Evolutionary conservation across 2,113 vertebrate genomes (phyloP).

Genomic region (Gymnorhina tibicen): DNA sequence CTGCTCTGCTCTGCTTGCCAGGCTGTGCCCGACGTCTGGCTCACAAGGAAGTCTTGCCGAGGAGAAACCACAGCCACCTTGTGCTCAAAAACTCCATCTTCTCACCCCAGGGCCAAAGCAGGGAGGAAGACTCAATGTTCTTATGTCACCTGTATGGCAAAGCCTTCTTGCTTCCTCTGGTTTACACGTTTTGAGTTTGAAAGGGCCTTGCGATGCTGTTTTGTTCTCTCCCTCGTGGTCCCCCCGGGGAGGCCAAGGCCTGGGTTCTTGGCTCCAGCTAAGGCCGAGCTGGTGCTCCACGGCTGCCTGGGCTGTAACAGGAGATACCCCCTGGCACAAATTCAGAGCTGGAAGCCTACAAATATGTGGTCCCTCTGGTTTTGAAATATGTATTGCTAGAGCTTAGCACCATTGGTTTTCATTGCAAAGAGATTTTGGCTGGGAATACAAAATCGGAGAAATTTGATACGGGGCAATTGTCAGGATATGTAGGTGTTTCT

Average conservation of each 20-base stretch:
- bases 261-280: background rate
- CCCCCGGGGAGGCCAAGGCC: accelerated
- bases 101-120: background rate
- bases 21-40: accelerated
- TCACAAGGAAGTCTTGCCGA: background rate
- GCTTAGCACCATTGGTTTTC: background rate
- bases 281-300: background rate
- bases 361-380: background rate
- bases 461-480: background rate
- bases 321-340: background rate
- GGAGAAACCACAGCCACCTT: background rate
- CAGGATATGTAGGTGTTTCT: background rate
- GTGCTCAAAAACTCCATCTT: background rate
- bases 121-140: background rate
- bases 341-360: background rate
- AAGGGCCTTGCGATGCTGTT: background rate
- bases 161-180: background rate
- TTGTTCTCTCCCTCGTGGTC: background rate
- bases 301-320: background rate
- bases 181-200: background rate
- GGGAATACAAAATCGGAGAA: background rate
- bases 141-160: background rate
- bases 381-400: background rate
- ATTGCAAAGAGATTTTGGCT: background rate
- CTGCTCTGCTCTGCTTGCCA: background rate